These are phyloP conservation scores for Sorex araneus DNA, from an alignment of 2,113 vertebrate genomes.

Conservation along the genomic window DNA sequence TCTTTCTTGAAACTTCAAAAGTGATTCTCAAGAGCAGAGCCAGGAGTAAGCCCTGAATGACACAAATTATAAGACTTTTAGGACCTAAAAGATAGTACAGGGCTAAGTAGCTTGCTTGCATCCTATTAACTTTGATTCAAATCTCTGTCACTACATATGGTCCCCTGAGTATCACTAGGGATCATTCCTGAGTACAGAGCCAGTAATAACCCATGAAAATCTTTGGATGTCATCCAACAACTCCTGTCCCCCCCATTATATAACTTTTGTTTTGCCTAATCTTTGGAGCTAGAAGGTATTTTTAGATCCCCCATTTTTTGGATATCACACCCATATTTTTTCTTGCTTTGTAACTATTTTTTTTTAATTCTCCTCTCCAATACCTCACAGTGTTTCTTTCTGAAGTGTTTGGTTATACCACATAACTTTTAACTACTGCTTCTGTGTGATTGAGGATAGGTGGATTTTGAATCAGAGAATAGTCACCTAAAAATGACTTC, in stretches of 20 bases:
- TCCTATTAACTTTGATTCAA: too few relatives aligned
- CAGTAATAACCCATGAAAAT: too few relatives aligned
- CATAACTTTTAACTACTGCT: slow-evolving; percentile 31
- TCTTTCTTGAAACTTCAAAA: too few relatives aligned
- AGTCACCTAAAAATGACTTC: background rate
- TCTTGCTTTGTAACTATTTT: background rate
- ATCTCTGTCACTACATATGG: too few relatives aligned
- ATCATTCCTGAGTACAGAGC: too few relatives aligned
- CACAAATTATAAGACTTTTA: too few relatives aligned
- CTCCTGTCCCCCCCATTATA: background rate
- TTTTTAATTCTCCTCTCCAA: background rate
- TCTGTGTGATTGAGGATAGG: background rate
- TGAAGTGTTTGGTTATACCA: background rate
- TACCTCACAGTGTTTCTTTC: background rate
- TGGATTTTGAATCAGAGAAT: slow-evolving; percentile 19
- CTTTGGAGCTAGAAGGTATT: background rate
- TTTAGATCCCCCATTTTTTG: slow-evolving; percentile 41
- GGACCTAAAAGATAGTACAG: too few relatives aligned
- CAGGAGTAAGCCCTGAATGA: too few relatives aligned
- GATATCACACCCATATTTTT: background rate
- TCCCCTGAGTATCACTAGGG: too few relatives aligned
- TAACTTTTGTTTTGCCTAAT: slow-evolving; percentile 46
- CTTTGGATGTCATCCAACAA: too few relatives aligned
- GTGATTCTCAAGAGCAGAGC: too few relatives aligned
- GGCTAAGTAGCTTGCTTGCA: too few relatives aligned